Evolutionary conservation across 2,888 invertebrate species (phyloP).

Genomic region (Zonitis immaculata): DNA sequence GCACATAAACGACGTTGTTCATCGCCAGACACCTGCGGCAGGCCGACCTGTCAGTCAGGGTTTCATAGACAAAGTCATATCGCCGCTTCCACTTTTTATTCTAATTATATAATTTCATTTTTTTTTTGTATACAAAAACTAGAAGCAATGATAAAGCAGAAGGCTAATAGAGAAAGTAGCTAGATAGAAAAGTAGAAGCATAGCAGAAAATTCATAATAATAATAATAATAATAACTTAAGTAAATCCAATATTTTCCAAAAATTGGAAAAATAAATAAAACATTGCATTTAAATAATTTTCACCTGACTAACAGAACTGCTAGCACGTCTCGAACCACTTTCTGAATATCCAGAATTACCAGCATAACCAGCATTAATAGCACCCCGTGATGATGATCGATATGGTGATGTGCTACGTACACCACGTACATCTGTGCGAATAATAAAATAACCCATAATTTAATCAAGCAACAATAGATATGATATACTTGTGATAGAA

Average conservation of each 20-base stretch:
- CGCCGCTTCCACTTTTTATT: slow-evolving; percentile 15
- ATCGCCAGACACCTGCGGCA: slow-evolving; percentile 65
- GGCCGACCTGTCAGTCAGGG: slow-evolving; percentile 42
- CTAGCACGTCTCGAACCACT: slow-evolving; percentile 63
- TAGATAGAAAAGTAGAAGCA: neutral
- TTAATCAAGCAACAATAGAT: too few species aligned
- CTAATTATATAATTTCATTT: too few species aligned
- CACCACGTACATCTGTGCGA: too few species aligned
- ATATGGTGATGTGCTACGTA: slow-evolving; percentile 61
- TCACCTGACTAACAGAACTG: slow-evolving; percentile 70
- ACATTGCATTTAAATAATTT: neutral
- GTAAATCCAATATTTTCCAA: too few species aligned
- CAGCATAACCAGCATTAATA: slow-evolving; percentile 50
- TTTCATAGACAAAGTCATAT: slow-evolving; percentile 19
- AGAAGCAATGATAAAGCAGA: slow-evolving; percentile 11
- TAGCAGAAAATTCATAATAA: neutral
- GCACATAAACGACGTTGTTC: slow-evolving; percentile 66
- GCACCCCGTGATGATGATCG: slow-evolving; percentile 51
- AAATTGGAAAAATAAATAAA: too few species aligned
- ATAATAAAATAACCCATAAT: too few species aligned
- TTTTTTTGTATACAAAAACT: too few species aligned
- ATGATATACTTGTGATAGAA: too few species aligned
- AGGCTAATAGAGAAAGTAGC: slow-evolving; percentile 4
- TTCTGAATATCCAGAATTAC: slow-evolving; percentile 52
- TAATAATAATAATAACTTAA: too few species aligned